Percentiles rank a stretch among this genome's conserved stretches.
Conservation (phyloP, 2,888 invertebrate species). For the Tetanocera ferruginea region DNA sequence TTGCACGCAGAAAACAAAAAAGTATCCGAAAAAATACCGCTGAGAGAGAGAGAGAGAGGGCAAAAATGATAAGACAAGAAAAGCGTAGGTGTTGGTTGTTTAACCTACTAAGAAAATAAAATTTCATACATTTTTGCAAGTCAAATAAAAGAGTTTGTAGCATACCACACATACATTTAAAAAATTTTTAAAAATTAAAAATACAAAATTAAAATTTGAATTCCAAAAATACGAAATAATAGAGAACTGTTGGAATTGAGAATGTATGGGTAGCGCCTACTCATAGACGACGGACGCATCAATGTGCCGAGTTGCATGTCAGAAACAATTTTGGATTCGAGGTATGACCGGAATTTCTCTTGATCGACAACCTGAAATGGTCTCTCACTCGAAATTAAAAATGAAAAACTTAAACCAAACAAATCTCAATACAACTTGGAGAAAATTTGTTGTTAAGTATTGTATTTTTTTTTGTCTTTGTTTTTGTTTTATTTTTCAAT, state of each 20-base stretch:
- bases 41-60: not conserved
- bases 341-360: not conserved
- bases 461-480: too few species aligned
- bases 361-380: not conserved
- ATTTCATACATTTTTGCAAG: not conserved
- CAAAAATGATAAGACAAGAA: not conserved
- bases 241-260: too few species aligned
- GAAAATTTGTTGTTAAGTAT: not conserved
- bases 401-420: not conserved
- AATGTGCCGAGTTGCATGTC: not conserved
- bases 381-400: not conserved
- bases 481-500: conserved; percentile 1
- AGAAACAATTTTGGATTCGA: not conserved
- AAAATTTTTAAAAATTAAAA: not conserved
- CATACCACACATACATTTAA: not conserved
- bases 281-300: too few species aligned
- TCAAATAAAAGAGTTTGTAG: not conserved
- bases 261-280: too few species aligned
- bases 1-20: not conserved
- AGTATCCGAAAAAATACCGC: not conserved
- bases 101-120: not conserved
- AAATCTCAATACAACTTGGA: not conserved
- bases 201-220: not conserved
- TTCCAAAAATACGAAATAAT: not conserved
- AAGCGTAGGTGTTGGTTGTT: conserved; percentile 5